These are phyloP conservation scores for Syngnathus rostellatus DNA, from an alignment of 2,797 vertebrate genomes.

Conservation along the genomic window DNA sequence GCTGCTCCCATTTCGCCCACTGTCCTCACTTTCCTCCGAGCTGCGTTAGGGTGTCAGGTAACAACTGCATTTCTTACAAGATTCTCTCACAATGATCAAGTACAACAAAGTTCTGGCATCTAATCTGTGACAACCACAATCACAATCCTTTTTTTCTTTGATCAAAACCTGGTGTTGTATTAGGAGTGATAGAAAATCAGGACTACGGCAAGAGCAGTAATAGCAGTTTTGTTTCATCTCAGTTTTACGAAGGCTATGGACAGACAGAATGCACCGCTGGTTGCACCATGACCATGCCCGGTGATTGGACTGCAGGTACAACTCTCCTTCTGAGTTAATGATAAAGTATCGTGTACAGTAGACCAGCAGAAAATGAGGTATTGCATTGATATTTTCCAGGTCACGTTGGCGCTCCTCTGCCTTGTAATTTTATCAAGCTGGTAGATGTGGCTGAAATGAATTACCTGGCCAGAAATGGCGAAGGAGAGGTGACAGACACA, in stretches of 20 bases:
- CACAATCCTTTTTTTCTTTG: not conserved
- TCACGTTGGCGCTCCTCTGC: conserved; percentile 88
- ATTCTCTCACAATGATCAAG: not conserved
- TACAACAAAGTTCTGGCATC: not conserved
- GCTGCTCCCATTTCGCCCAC: conserved; percentile 86
- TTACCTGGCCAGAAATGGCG: conserved; percentile 80
- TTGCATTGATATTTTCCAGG: conserved; percentile 54
- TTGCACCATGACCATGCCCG: conserved; percentile 77
- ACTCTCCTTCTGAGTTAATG: not conserved
- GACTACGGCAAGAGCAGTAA: not conserved
- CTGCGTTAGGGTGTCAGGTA: conserved; percentile 90
- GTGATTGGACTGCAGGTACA: conserved; percentile 90
- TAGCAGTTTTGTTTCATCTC: conserved; percentile 4
- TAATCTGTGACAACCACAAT: not conserved
- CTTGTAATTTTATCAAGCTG: conserved; percentile 83
- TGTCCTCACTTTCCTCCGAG: conserved; percentile 83
- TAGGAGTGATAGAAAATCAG: not conserved
- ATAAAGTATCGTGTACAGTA: not conserved
- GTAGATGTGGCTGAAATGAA: conserved; percentile 92
- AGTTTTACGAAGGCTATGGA: conserved; percentile 96
- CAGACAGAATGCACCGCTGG: conserved; percentile 92
- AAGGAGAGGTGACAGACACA: conserved; percentile 80
- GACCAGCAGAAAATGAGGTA: not conserved
- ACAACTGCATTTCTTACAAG: not conserved
- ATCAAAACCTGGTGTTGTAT: not conserved